These are phyloP conservation scores for Nesoenas mayeri DNA, from an alignment of 2,113 vertebrate species.

Conservation along the genomic window DNA sequence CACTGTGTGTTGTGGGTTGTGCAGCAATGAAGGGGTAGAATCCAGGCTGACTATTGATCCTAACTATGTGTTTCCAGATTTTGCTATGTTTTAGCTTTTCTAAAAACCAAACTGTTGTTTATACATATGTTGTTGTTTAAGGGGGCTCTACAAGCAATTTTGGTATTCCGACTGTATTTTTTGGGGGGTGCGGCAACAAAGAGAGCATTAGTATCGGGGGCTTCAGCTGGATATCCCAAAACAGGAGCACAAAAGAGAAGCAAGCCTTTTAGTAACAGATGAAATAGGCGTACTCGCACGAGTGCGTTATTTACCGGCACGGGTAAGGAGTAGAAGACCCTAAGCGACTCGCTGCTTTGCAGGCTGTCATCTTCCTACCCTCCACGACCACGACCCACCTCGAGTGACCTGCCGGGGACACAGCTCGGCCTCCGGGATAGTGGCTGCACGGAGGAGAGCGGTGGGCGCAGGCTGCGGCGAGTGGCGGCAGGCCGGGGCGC, in stretches of 20 bases:
- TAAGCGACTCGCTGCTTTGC: not conserved
- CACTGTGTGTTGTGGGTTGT: not conserved
- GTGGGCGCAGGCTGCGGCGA: not conserved
- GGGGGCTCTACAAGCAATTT: not conserved
- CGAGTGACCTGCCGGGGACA: not conserved
- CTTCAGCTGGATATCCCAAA: not conserved
- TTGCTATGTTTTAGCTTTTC: not conserved
- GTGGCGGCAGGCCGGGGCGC: no score
- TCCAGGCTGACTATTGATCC: not conserved
- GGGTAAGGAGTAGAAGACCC: not conserved
- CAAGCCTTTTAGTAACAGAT: not conserved
- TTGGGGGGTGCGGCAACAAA: not conserved
- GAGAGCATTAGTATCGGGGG: not conserved
- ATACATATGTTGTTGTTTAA: not conserved
- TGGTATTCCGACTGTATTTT: not conserved
- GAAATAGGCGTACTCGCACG: rapidly evolving
- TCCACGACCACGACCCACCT: rapidly evolving
- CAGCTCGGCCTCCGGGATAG: not conserved
- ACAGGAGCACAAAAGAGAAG: not conserved
- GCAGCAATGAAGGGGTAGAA: not conserved
- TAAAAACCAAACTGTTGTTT: not conserved
- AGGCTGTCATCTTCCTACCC: not conserved
- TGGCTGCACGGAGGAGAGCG: no score
- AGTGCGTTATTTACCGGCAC: not conserved
- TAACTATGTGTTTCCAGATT: not conserved